Evolutionary conservation across 53 echinoderm and acorn worm species (phyloP).

Genomic region (Holothuria scabra): DNA sequence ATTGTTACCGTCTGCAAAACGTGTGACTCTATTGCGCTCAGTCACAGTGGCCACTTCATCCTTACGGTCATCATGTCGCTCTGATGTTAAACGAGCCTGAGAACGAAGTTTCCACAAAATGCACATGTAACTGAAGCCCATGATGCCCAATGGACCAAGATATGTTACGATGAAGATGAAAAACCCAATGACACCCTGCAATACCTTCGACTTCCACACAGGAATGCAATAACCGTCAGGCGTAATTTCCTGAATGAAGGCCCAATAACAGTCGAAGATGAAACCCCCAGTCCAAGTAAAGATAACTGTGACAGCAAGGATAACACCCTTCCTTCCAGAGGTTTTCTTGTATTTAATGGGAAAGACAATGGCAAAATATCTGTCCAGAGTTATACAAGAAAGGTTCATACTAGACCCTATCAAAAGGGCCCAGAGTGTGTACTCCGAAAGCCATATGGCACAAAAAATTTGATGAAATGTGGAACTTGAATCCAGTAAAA

Average conservation of each 20-base stretch:
- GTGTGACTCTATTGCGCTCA: neutral
- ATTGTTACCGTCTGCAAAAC: neutral
- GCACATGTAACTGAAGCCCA: slow-evolving; percentile 70
- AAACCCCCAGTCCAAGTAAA: slow-evolving; percentile 76
- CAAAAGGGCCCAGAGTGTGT: slow-evolving; percentile 85
- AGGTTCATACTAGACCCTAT: slow-evolving; percentile 86
- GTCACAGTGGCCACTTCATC: neutral
- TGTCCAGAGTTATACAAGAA: slow-evolving; percentile 77
- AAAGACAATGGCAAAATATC: slow-evolving; percentile 80
- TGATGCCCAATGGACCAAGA: slow-evolving; percentile 72
- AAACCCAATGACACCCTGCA: slow-evolving; percentile 70
- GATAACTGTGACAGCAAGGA: slow-evolving; percentile 38
- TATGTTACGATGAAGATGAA: slow-evolving; percentile 86
- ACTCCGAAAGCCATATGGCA: slow-evolving; percentile 83
- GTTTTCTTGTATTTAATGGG: slow-evolving; percentile 75
- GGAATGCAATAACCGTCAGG: slow-evolving; percentile 64
- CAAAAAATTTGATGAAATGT: slow-evolving; percentile 66
- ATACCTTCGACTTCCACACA: slow-evolving; percentile 48
- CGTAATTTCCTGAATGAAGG: slow-evolving; percentile 66
- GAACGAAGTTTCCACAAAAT: slow-evolving; percentile 72
- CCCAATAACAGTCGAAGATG: slow-evolving; percentile 83
- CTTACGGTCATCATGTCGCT: neutral
- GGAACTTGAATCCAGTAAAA: slow-evolving; percentile 49
- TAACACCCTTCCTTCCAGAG: slow-evolving; percentile 47
- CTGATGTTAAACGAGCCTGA: slow-evolving; percentile 37